Evolutionary conservation across 1,140 invertebrate species (phyloP).

Genomic region (Penaeus japonicus): DNA sequence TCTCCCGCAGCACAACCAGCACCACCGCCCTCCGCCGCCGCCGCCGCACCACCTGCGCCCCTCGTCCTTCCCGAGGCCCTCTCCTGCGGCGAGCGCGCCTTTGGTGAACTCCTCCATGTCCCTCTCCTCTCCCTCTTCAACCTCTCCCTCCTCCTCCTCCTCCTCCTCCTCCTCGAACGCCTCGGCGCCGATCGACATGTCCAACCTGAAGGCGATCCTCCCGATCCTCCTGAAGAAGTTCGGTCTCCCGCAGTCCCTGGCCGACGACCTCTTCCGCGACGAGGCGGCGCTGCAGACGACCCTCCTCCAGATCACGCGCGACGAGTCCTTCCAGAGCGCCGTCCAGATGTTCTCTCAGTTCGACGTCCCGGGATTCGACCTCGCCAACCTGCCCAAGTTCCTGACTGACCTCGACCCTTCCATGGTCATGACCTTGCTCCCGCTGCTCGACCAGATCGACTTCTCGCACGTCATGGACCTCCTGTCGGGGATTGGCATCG

Average conservation of each 20-base stretch:
- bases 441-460: neutral
- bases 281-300: neutral
- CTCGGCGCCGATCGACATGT: neutral
- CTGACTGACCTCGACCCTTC: neutral
- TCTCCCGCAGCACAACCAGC: neutral
- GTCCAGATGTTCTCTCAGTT: neutral
- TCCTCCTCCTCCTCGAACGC: neutral
- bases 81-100: neutral
- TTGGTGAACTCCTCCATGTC: neutral
- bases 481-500: neutral
- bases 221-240: slow-evolving; percentile 25
- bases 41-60: neutral
- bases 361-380: neutral
- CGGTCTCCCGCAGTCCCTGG: slow-evolving; percentile 23
- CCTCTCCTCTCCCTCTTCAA: neutral
- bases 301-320: slow-evolving; percentile 6
- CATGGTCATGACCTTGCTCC: neutral
- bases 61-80: neutral
- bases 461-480: slow-evolving; percentile 9
- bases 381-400: neutral
- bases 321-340: neutral
- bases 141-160: neutral
- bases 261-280: slow-evolving; percentile 14
- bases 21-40: neutral
- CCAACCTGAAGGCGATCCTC: slow-evolving; percentile 2